A percentile compares a stretch with the other conserved stretches of the same genome.
Evolutionary conservation across 2,888 invertebrate species (phyloP).

Genomic region (Tachina fera): DNA sequence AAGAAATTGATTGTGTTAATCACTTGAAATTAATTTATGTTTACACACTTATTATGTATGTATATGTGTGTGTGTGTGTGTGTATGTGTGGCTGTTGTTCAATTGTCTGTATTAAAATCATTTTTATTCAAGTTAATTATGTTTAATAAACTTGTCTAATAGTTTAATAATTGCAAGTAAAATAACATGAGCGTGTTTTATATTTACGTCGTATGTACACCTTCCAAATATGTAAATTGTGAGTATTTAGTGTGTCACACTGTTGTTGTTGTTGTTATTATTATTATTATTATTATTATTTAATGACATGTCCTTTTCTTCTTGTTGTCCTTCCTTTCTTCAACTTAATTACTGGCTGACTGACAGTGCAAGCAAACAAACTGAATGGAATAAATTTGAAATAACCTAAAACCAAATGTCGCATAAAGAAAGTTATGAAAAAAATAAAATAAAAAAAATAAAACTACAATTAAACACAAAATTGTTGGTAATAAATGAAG

Average conservation of each 20-base stretch:
- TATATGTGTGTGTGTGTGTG: neutral
- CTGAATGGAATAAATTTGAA: conserved; percentile 34
- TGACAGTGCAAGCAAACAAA: conserved; percentile 58
- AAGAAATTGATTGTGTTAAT: neutral
- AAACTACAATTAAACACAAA: conserved; percentile 21
- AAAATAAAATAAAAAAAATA: neutral
- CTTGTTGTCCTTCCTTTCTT: conserved; percentile 23
- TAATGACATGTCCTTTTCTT: conserved; percentile 54
- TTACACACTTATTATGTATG: neutral
- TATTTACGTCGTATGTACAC: neutral
- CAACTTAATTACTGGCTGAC: conserved; percentile 60
- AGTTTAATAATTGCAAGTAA: conserved; percentile 65
- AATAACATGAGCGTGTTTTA: conserved; percentile 33
- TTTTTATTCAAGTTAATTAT: conserved; percentile 59
- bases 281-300: too few relatives aligned
- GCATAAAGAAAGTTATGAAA: neutral
- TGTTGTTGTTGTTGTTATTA: conserved; percentile 21
- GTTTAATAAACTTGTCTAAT: conserved; percentile 67
- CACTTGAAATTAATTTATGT: neutral
- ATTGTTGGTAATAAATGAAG: conserved; percentile 32
- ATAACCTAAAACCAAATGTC: conserved; percentile 36
- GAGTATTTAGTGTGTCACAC: conserved; percentile 52
- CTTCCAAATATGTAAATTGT: conserved; percentile 29
- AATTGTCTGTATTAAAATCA: conserved; percentile 16
- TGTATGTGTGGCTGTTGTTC: neutral